Evolutionary conservation across 2,113 vertebrate species (phyloP), one percentile per base, ranked within the genome.

Genomic region (Balaeniceps rex): DNA sequence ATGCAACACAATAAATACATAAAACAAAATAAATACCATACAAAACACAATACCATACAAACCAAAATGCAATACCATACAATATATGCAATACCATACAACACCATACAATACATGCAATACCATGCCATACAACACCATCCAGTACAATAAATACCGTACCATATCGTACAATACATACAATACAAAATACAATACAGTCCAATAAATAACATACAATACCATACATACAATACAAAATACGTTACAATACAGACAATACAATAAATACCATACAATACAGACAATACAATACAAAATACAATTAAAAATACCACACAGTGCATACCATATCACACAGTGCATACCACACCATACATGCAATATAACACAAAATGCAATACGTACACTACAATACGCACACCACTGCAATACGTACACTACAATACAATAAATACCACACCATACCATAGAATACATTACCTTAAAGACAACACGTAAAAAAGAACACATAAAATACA

Each of bases 51-150:
- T 55, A 54, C 29, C 29, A 55, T 31, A 31, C 18, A 55, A 54
- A 54, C 28, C 15, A 72, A 11, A 58, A 72, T 5, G 17, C 15
- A 72, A 58, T 31, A 11, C 38, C 36, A 23, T 12, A n/a, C 0
- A 0, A 4, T 36, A 21, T 11, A 10, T 47, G 29, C 34, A 23
- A 8, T 40, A 10, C 33, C 63, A 29, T 6, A 8, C 15, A 26
- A 61, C 9, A 38, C 11, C 17, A 68, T 24, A 33, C 0, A 0
- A 3, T 47, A 28, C 10, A 8, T 51, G 36, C 49, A 19, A 12
- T 47, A 11, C 5, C 22, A 55, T 4, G 36, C 33, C 63, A 29
- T 6, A 8, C 7, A 38, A 8, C 9, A 38, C 9, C 17, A 68
- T 24, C 14, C 11, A 36, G 19, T 49, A 26, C 10, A 65, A 63